Evolutionary conservation across 1,140 invertebrate species (phyloP).

Genomic region (Radopholus similis): DNA sequence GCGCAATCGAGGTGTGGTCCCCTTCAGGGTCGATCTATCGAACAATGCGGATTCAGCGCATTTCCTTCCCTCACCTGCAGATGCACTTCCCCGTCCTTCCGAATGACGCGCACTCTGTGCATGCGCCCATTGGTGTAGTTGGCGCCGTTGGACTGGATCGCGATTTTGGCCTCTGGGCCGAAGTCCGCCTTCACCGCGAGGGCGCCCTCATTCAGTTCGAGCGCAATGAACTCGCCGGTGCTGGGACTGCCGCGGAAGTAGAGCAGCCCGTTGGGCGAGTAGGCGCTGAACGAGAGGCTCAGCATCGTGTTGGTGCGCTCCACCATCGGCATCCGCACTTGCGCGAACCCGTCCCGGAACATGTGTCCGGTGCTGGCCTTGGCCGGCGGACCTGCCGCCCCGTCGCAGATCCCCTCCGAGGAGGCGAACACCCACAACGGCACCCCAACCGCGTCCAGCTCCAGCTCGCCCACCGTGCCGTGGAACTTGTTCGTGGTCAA

Average conservation of each 20-base stretch:
- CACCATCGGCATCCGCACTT: constrained; percentile 41
- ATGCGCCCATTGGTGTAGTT: constrained; percentile 50
- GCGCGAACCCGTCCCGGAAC: constrained; percentile 58
- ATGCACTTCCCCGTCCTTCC: constrained; percentile 48
- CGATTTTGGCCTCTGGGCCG: constrained; percentile 37
- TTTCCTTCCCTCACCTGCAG: constrained; percentile 36
- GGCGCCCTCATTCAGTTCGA: constrained; percentile 47
- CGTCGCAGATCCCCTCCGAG: constrained; percentile 50
- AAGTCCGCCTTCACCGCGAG: constrained; percentile 48
- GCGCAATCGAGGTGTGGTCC: constrained; percentile 33
- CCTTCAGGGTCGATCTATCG: constrained; percentile 24
- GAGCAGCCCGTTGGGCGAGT: constrained; percentile 52
- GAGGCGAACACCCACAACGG: constrained; percentile 51
- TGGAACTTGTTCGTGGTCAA: constrained; percentile 48
- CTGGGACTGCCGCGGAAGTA: constrained; percentile 56
- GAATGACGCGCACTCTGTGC: constrained; percentile 51
- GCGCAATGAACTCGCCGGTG: constrained; percentile 49
- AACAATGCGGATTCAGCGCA: neutral
- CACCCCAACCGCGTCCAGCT: constrained; percentile 46
- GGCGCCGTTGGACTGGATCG: constrained; percentile 34
- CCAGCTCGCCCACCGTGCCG: constrained; percentile 50
- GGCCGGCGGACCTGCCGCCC: constrained; percentile 35
- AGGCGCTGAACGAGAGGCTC: constrained; percentile 51
- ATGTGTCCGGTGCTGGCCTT: constrained; percentile 44
- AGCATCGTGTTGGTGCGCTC: constrained; percentile 52